Evolutionary conservation across 2,797 vertebrate genomes (phyloP).

Genomic region (Sebastes oblongus): DNA sequence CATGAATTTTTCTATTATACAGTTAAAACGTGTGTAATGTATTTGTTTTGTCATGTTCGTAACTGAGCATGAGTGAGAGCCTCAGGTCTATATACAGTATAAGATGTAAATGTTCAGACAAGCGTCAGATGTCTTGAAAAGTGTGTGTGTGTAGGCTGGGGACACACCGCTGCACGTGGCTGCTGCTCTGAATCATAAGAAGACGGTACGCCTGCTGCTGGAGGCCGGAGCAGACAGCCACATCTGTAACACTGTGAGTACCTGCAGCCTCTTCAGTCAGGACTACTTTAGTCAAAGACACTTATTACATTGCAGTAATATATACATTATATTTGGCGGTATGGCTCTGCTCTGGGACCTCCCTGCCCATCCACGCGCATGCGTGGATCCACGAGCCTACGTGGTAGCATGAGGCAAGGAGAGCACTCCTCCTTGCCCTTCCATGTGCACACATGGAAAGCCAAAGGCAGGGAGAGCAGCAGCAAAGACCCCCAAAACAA

Average conservation of each 20-base stretch:
- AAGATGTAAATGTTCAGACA: background rate
- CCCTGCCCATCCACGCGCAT: no score
- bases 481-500: no score
- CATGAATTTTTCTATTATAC: background rate
- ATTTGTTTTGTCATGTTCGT: background rate
- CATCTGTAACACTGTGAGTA: constrained; percentile 87
- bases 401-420: no score
- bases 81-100: background rate
- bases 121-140: no score
- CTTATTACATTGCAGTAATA: no score
- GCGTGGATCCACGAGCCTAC: no score
- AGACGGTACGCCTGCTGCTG: constrained; percentile 90
- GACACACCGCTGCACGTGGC: constrained; percentile 93
- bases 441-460: no score
- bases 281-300: no score
- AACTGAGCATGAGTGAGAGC: background rate
- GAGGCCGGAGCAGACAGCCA: constrained; percentile 91
- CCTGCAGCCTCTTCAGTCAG: background rate
- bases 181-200: constrained; percentile 94
- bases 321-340: no score
- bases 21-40: background rate
- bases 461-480: no score
- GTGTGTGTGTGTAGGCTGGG: background rate
- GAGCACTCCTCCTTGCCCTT: no score
- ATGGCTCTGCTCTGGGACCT: no score